Evolutionary conservation across 2,113 vertebrate genomes (phyloP), one percentile per base, ranked within the genome.

Genomic region (Carassius gibelio): DNA sequence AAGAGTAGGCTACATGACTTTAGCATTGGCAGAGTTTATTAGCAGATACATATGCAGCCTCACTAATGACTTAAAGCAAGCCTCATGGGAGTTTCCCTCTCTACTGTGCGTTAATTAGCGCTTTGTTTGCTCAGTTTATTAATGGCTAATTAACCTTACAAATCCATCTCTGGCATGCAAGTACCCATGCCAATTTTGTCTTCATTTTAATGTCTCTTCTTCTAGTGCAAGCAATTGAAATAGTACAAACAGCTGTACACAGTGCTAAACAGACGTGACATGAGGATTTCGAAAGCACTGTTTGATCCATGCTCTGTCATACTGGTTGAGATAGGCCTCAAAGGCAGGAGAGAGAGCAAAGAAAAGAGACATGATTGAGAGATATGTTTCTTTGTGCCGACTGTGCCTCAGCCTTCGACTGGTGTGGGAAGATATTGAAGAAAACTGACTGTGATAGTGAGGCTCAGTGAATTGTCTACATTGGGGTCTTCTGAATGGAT

Each of bases 61-160:
- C 3, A 8, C 30, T 87, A 87, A 88, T 84, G 71, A 88, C 69
- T 64, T 86, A 74, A 81, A 75, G 42, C 69, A 74, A 64, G 45
- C 38, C 85, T 82, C 85, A 4, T 59, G 85, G 85, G 85, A 86
- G 14, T 2, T n/a, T 30, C 15, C 0, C 3, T 66, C 81, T 76
- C 38, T 82, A 19, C 84, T 74, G 42, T 84, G 75, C 74, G 74
- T 50, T 91, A 90, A 93, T 91, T 81, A 86, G 4, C 72, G 83
- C 87, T 89, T 90, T 91, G 87, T 92, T 91, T 85, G 50, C 75
- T 83, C 90, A 91, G 89, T 92, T 91, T 91, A 88, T 88, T 93
- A 91, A 91, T 92, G 26, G 89, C 72, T 0, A 48, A 1, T 93
- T 91, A 92, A 90, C 91, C 90, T 91, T 84, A 93, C 92, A 92